These are phyloP conservation scores for Pelodiscus sinensis DNA, from an alignment of 2,113 vertebrate genomes.

Conservation along the genomic window DNA sequence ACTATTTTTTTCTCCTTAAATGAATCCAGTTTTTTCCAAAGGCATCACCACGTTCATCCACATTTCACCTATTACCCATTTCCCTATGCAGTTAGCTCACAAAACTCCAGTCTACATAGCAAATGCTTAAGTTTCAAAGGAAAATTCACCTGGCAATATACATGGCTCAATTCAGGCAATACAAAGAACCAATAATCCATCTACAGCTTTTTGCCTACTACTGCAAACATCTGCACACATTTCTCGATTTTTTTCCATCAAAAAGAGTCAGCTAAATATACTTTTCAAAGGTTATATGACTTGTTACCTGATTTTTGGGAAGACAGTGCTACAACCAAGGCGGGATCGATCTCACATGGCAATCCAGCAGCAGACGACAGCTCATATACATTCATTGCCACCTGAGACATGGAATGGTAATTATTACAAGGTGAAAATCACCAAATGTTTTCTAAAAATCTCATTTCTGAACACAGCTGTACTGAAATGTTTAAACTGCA, in stretches of 20 bases:
- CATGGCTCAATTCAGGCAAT: background rate
- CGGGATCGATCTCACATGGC: slow-evolving; percentile 97
- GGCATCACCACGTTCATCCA: background rate
- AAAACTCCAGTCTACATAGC: background rate
- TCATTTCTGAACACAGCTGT: background rate
- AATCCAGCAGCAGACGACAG: slow-evolving; percentile 96
- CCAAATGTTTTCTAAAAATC: background rate
- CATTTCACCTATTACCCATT: background rate
- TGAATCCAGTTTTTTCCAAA: background rate
- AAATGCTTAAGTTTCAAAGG: background rate
- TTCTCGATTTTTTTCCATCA: background rate
- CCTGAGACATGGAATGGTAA: slow-evolving; percentile 77
- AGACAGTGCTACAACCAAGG: slow-evolving; percentile 95
- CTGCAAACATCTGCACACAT: background rate
- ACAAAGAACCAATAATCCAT: background rate
- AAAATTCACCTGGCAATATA: background rate
- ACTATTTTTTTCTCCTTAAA: background rate
- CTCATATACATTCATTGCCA: slow-evolving; percentile 99
- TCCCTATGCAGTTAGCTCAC: background rate
- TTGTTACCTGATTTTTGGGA: slow-evolving; percentile 95
- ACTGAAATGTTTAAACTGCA: background rate
- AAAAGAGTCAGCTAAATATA: background rate
- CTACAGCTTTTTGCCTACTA: background rate
- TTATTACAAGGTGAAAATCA: slow-evolving; percentile 19
- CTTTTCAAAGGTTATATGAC: background rate